Conservation (phyloP, 2,797 vertebrate species). For the Pseudochirops cupreus region DNA sequence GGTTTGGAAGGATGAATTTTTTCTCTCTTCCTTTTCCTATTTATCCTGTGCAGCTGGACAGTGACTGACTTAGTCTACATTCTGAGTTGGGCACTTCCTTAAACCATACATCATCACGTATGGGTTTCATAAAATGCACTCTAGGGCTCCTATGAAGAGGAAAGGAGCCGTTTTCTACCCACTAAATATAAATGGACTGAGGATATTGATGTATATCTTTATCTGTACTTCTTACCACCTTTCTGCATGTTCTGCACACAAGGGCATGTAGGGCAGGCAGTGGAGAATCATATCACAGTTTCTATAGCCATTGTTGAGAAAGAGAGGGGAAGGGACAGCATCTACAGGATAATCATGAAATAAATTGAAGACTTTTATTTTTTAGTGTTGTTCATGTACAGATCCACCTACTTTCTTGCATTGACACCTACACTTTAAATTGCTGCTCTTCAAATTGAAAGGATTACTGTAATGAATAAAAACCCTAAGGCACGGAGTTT, state of each 20-base stretch:
- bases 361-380: slow-evolving; percentile 36
- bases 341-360: slow-evolving; percentile 19
- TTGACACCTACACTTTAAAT: neutral
- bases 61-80: neutral
- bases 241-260: neutral
- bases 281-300: slow-evolving; percentile 11
- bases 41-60: neutral
- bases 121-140: neutral
- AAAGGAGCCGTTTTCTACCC: neutral
- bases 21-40: neutral
- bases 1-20: neutral
- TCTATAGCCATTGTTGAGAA: slow-evolving; percentile 10
- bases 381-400: slow-evolving; percentile 19
- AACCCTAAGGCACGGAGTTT: no score
- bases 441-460: slow-evolving; percentile 53
- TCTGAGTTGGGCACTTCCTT: neutral
- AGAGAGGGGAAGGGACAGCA: neutral
- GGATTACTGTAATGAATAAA: neutral
- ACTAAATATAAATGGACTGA: neutral
- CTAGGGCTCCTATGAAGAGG: neutral
- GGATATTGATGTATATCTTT: neutral
- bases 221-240: neutral
- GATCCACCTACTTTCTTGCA: slow-evolving; percentile 20
- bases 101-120: neutral
- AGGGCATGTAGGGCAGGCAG: no score